Evolutionary conservation across 2,797 vertebrate species (phyloP), one percentile per base, ranked within the genome.

Genomic region (Acanthurus tractus): DNA sequence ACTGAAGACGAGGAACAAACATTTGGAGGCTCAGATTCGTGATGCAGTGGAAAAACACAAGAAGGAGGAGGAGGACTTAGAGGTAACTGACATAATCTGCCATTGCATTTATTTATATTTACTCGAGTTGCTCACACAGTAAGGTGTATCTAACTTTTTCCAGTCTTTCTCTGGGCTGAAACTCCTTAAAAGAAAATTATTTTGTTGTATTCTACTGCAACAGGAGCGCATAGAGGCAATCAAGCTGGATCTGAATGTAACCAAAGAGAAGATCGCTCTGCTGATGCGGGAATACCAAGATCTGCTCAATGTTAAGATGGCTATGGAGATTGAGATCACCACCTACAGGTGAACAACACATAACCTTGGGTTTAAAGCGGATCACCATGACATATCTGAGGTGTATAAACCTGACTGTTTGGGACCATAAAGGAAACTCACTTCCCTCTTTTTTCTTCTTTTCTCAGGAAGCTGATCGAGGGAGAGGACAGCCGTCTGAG

Each of bases 201-300:
- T 58, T 1, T 46, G 2, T 45, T 71, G 17, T 63, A 14, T 63
- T 76, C 3, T 29, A 29, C 8, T 86, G 9, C 59, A 34, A 62
- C 79, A 96, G 96, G 91, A 76, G 29, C 92, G 80, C 42, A 93
- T 92, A 7, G 89, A 92, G 4, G 71, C 63, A 0, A 62, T 94
- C n/a, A 92, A 94, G 17, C 56, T 90, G 22, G 92, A 96, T 11
- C 82, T 96, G 79, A 94, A 90, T 71, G 69, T 88, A 17, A 92
- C 88, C 29, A 96, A 96, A 62, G 93, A 93, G 84, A 96, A 95
- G 89, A 96, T 95, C 38, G 88, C 93, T 36, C 85, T 94, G 61
- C 91, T 95, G 78, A 79, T 96, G 70, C 81, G 92, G 22, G 96
- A 96, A 81, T 95, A 96, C 83, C 95, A 96, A 86, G 92, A 95